Evolutionary conservation across 2,888 invertebrate genomes (phyloP).

Genomic region (Girardia tigrina): DNA sequence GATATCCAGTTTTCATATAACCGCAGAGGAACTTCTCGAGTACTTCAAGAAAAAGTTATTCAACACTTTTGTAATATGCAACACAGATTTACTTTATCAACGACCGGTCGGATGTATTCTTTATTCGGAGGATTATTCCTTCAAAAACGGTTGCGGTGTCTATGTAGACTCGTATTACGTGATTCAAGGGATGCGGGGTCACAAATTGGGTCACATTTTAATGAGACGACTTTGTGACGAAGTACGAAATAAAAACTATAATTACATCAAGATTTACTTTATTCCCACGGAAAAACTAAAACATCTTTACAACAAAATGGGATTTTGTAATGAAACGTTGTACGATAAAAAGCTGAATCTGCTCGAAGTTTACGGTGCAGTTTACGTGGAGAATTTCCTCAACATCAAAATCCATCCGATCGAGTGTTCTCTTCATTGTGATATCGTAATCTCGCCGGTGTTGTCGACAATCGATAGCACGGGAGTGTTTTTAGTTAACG

Average conservation of each 20-base stretch:
- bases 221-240: conserved; percentile 1
- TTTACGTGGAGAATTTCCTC: background rate
- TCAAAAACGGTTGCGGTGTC: background rate
- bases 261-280: background rate
- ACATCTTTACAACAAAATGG: background rate
- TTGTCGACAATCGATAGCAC: background rate
- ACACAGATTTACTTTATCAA: background rate
- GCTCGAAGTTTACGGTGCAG: background rate
- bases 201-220: background rate
- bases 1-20: background rate
- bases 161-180: background rate
- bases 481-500: background rate
- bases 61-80: background rate
- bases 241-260: background rate
- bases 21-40: background rate
- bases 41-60: background rate
- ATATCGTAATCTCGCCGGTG: background rate
- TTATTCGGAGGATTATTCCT: background rate
- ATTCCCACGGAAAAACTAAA: background rate
- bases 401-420: background rate
- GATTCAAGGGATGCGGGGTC: background rate
- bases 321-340: conserved; percentile 12
- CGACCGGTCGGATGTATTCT: background rate
- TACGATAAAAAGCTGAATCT: conserved; percentile 16
- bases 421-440: background rate